A percentile compares a stretch with the other conserved stretches of the same genome.
These are phyloP conservation scores for Cantharis rufa DNA, from an alignment of 2,888 invertebrate species.

Conservation along the genomic window DNA sequence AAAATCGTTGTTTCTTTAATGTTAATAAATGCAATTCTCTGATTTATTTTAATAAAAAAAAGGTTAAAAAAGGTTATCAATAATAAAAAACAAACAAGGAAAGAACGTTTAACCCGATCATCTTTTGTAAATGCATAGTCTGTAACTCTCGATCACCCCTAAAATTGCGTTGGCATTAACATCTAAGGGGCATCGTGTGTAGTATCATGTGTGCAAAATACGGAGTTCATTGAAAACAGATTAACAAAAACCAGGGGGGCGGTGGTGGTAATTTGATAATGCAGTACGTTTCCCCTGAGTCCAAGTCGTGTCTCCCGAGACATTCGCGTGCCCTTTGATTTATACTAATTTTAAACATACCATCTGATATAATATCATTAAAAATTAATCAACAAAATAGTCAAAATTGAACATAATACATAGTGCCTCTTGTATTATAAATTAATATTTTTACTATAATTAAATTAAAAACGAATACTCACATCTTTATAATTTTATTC, in stretches of 20 bases:
- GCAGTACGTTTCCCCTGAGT: slow-evolving; percentile 49
- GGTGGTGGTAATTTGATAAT: slow-evolving; percentile 59
- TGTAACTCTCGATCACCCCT: slow-evolving; percentile 14
- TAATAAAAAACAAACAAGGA: neutral
- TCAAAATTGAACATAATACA: neutral
- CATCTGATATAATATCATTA: slow-evolving; percentile 57
- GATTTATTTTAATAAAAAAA: too few species aligned
- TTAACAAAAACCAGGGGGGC: slow-evolving; percentile 54
- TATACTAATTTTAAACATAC: slow-evolving; percentile 59
- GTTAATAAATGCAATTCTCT: too few species aligned
- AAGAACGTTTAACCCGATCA: slow-evolving; percentile 18
- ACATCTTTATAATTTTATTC: neutral
- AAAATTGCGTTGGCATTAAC: slow-evolving; percentile 24
- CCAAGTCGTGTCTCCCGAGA: slow-evolving; percentile 43
- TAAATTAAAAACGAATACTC: neutral
- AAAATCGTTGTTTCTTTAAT: too few species aligned
- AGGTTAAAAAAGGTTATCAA: too few species aligned
- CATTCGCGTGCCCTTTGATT: slow-evolving; percentile 56
- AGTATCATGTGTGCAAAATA: slow-evolving; percentile 49
- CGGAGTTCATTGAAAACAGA: slow-evolving; percentile 58
- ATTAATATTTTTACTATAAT: neutral
- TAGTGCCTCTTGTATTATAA: neutral
- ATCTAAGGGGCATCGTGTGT: slow-evolving; percentile 39
- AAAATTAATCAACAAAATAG: slow-evolving; percentile 55
- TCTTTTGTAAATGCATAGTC: slow-evolving; percentile 3